phyloP scores from a whole-genome alignment of 2,113 vertebrate genomes.

The Thryonomys swinderianus region DNA sequence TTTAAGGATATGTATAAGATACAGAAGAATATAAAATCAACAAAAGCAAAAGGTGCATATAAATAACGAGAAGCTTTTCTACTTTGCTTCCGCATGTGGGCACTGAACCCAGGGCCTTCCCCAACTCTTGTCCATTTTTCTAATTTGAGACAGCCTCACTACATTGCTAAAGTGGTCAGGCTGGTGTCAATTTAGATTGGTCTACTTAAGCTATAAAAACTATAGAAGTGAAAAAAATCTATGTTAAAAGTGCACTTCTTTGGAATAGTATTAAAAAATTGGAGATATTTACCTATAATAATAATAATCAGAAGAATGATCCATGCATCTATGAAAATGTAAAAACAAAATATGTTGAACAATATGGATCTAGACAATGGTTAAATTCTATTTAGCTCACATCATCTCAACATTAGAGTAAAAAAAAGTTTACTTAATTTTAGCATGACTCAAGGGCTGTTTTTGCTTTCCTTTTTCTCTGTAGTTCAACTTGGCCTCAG shows the following conservation, averaged over 20 bases:
- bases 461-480: neutral
- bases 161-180: neutral
- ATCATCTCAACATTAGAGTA: neutral
- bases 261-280: neutral
- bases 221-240: neutral
- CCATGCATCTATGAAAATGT: constrained; percentile 43
- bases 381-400: neutral
- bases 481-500: neutral
- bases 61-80: neutral
- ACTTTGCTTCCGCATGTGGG: neutral
- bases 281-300: constrained; percentile 11
- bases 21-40: neutral
- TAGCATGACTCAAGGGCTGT: neutral
- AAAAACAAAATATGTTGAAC: neutral
- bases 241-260: neutral
- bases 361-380: neutral
- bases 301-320: neutral
- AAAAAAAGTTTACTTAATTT: neutral
- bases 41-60: neutral
- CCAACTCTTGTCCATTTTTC: neutral
- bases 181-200: neutral
- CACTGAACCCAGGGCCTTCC: neutral
- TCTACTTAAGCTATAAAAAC: constrained; percentile 36
- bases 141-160: neutral
- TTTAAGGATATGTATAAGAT: neutral